These are phyloP conservation scores for Channa striata DNA, from an alignment of 2,797 vertebrate genomes.

Conservation along the genomic window DNA sequence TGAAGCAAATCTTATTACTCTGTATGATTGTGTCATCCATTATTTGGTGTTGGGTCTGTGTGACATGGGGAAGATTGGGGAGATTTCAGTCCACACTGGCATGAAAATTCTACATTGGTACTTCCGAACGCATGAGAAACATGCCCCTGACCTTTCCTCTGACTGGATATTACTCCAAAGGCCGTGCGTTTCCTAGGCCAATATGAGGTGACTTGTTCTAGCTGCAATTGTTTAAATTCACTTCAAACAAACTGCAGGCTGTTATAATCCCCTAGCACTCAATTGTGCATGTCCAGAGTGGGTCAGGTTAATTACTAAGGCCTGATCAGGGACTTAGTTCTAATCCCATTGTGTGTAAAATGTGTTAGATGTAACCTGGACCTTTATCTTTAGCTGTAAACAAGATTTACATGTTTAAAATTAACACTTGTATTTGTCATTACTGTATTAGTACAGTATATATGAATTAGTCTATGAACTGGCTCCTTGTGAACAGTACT, in stretches of 20 bases:
- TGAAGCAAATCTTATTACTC: not conserved
- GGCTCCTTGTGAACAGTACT: too few species aligned
- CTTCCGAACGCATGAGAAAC: conserved; percentile 19
- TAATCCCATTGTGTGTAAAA: conserved; percentile 23
- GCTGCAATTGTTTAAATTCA: conserved; percentile 45
- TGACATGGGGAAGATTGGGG: not conserved
- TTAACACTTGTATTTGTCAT: not conserved
- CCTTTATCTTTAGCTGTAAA: not conserved
- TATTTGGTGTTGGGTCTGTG: not conserved
- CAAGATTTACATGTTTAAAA: not conserved
- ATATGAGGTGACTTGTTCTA: conserved; percentile 37
- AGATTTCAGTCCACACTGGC: not conserved
- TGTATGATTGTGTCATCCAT: not conserved
- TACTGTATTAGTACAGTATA: not conserved
- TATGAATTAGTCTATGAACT: too few species aligned
- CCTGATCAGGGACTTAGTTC: not conserved
- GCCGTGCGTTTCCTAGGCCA: conserved; percentile 37
- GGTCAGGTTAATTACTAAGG: conserved; percentile 28
- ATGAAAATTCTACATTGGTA: not conserved
- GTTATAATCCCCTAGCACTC: conserved; percentile 37
- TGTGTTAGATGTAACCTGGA: not conserved
- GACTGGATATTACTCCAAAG: conserved; percentile 1
- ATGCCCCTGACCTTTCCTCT: conserved; percentile 41
- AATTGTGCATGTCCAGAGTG: not conserved
- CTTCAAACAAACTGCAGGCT: conserved; percentile 45